Evolutionary conservation across 2,888 invertebrate species (phyloP).

Genomic region (Dicyrtomina minuta): DNA sequence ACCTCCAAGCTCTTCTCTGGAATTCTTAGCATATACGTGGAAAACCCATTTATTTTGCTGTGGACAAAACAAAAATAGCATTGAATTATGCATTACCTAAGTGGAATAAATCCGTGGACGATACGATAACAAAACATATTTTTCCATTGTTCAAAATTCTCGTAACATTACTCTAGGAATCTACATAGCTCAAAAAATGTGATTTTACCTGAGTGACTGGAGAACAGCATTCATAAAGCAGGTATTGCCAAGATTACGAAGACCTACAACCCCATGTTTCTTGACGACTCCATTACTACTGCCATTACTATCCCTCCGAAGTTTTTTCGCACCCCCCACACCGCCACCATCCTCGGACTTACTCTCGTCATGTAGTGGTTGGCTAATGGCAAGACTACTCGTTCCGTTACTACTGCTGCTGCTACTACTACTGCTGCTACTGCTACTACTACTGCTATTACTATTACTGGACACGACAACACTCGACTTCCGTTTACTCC

Average conservation of each 20-base stretch:
- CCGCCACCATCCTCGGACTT: conserved; percentile 4
- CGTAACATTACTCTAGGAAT: too few species aligned
- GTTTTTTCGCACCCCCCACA: too few species aligned
- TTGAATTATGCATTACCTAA: too few species aligned
- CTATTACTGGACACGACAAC: conserved; percentile 1
- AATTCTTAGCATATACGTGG: conserved; percentile 65
- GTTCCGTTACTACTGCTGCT: not conserved
- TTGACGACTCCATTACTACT: conserved; percentile 56
- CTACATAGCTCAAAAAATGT: too few species aligned
- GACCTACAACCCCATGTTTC: conserved; percentile 69
- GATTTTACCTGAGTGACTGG: conserved; percentile 66
- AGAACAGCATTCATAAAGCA: conserved; percentile 85
- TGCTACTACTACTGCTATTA: conserved; percentile 6
- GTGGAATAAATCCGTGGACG: too few species aligned
- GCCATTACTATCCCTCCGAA: conserved; percentile 10
- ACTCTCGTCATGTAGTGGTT: too few species aligned
- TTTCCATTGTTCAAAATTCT: too few species aligned
- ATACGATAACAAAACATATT: too few species aligned
- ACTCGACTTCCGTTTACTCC: conserved; percentile 14
- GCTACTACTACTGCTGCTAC: not conserved
- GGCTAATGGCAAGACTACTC: too few species aligned
- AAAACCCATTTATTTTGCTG: conserved; percentile 81
- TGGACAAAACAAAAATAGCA: conserved; percentile 45
- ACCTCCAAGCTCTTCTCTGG: conserved; percentile 26
- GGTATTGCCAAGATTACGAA: conserved; percentile 79